Percentiles rank a stretch among this genome's conserved stretches.
phyloP scores from a whole-genome alignment of 2,113 vertebrate species.

The Psammodynastes pulverulentus region DNA sequence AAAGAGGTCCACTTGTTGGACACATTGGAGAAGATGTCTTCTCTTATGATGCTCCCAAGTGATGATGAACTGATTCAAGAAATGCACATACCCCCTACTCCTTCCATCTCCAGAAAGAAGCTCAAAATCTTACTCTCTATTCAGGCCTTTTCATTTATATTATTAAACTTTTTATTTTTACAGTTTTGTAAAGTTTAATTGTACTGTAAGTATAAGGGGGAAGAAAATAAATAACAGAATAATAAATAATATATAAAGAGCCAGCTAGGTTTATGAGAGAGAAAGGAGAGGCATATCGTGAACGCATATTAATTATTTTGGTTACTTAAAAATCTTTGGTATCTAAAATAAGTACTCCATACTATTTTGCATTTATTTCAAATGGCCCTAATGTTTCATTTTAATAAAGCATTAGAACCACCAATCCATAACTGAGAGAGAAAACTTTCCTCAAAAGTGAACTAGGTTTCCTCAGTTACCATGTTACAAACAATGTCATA shows the following conservation, averaged over 20 bases:
- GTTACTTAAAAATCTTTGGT: neutral
- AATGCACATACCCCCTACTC: neutral
- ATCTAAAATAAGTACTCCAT: neutral
- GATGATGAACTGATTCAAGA: neutral
- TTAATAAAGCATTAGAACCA: neutral
- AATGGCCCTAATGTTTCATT: neutral
- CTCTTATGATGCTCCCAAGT: neutral
- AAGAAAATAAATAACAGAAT: neutral
- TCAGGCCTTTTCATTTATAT: neutral
- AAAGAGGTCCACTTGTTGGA: neutral
- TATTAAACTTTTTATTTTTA: neutral
- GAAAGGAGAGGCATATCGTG: neutral
- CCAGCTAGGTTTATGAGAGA: neutral
- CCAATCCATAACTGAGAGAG: neutral
- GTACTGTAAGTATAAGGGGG: neutral
- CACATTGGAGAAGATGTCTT: neutral
- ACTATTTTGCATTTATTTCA: neutral
- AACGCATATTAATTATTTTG: neutral
- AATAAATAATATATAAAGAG: neutral
- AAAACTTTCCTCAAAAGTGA: neutral
- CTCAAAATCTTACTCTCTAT: neutral
- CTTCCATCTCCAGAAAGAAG: neutral
- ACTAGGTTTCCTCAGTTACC: neutral
- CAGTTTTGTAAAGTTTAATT: neutral
- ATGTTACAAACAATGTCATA: neutral